Percentiles rank a stretch among this genome's conserved stretches.
Conservation (phyloP, 1,140 invertebrate genomes). For the Neodiprion pinetum region DNA sequence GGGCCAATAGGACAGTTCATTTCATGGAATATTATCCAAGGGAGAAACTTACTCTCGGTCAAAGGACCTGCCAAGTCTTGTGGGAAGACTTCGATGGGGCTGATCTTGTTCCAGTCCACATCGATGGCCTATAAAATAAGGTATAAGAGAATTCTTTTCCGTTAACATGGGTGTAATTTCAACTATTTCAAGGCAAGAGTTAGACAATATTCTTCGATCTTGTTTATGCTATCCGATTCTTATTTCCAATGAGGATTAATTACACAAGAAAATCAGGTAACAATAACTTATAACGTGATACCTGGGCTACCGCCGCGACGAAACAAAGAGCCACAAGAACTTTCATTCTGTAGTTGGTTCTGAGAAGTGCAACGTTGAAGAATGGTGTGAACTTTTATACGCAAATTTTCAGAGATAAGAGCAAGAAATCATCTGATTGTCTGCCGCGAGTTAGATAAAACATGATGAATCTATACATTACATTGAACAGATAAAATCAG, state of each 20-base stretch:
- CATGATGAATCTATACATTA: too few relatives aligned
- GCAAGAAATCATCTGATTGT: too few relatives aligned
- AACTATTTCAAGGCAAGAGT: too few relatives aligned
- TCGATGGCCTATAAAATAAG: not conserved
- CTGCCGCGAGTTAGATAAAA: too few relatives aligned
- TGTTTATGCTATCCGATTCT: not conserved
- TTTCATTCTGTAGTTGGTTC: not conserved
- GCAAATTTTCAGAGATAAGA: too few relatives aligned
- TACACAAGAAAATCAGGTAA: too few relatives aligned
- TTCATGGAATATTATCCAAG: not conserved
- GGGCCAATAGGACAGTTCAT: not conserved
- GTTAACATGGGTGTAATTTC: too few relatives aligned
- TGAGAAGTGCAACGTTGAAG: too few relatives aligned
- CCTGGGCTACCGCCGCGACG: not conserved
- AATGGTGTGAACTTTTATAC: too few relatives aligned
- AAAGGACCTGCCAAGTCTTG: not conserved
- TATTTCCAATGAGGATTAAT: too few relatives aligned
- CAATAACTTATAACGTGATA: not conserved
- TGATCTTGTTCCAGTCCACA: not conserved
- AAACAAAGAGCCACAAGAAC: constrained; percentile 3
- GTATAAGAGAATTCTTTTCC: not conserved
- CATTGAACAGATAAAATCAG: too few relatives aligned
- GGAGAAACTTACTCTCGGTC: not conserved
- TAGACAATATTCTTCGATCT: too few relatives aligned
- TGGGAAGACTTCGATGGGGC: not conserved